Evolutionary conservation across 2,113 vertebrate species (phyloP).

Genomic region (Peromyscus leucopus): DNA sequence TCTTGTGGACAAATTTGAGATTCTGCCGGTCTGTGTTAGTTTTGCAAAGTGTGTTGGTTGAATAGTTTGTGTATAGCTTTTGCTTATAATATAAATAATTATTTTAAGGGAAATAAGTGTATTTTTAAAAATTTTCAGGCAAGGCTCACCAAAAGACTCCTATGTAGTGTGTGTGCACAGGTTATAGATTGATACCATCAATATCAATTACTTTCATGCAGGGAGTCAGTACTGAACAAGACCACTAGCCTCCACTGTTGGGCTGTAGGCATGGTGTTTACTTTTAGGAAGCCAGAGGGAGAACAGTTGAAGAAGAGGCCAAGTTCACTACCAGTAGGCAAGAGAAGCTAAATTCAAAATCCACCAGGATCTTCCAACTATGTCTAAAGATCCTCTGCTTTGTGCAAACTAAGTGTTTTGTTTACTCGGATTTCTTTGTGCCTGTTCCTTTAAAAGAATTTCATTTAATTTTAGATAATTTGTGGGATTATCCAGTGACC

Average conservation of each 20-base stretch:
- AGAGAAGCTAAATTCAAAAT: not conserved
- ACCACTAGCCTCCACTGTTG: not conserved
- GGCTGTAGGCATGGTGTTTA: fast-evolving
- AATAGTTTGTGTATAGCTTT: not conserved
- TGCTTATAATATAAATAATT: not conserved
- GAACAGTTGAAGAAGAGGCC: not conserved
- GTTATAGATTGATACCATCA: not conserved
- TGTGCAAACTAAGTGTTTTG: no score
- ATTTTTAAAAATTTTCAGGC: not conserved
- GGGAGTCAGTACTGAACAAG: not conserved
- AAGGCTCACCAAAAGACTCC: not conserved
- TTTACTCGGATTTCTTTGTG: not conserved
- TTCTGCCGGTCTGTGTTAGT: not conserved
- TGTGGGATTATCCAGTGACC: not conserved
- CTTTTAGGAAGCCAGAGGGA: not conserved
- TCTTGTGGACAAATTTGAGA: not conserved
- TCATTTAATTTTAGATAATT: not conserved
- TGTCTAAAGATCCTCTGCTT: not conserved
- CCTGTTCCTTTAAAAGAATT: not conserved
- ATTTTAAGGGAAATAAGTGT: not conserved
- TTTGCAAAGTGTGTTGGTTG: not conserved
- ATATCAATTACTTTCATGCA: not conserved
- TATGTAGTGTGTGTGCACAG: not conserved
- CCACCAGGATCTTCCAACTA: not conserved
- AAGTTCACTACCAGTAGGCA: not conserved